Conservation (phyloP, 2,888 invertebrate species). For the Drosophila anomelani region DNA sequence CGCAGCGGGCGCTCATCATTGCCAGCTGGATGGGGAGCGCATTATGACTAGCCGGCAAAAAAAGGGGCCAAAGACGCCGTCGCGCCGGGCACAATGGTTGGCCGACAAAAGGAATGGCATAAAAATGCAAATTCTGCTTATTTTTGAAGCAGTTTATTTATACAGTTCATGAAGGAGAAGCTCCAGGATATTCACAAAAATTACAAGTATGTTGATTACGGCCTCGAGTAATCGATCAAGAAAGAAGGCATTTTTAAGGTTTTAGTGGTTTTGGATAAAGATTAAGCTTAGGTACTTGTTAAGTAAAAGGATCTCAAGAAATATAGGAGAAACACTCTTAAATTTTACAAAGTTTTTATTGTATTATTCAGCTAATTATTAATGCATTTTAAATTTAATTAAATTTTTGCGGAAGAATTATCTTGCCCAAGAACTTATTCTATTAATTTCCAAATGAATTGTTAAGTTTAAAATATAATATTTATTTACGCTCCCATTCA, state of each 20-base stretch:
- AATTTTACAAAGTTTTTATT: no score
- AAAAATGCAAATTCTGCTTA: conserved; percentile 62
- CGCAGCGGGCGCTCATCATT: conserved; percentile 69
- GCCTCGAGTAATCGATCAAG: conserved; percentile 11
- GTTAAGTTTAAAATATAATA: not conserved
- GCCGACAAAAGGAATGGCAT: conserved; percentile 58
- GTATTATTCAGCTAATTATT: no score
- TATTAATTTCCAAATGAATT: not conserved
- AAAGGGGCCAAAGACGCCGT: conserved; percentile 20
- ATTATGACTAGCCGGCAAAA: conserved; percentile 33
- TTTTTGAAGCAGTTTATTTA: conserved; percentile 28
- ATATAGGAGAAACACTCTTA: no score
- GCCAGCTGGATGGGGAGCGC: conserved; percentile 30
- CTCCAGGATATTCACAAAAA: conserved; percentile 1
- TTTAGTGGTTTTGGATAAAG: not conserved
- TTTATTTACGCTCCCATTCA: not conserved
- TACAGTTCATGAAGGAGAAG: conserved; percentile 13
- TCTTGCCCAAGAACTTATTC: no score
- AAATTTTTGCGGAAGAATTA: no score
- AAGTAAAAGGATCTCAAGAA: not conserved
- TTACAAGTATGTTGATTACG: conserved; percentile 13
- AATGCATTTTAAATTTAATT: no score
- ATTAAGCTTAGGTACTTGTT: not conserved
- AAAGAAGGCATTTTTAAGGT: not conserved
- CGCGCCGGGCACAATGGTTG: conserved; percentile 61